These are phyloP conservation scores for Xiphorhynchus erythropygius DNA, from an alignment of 2,797 vertebrate genomes.

Conservation along the genomic window DNA sequence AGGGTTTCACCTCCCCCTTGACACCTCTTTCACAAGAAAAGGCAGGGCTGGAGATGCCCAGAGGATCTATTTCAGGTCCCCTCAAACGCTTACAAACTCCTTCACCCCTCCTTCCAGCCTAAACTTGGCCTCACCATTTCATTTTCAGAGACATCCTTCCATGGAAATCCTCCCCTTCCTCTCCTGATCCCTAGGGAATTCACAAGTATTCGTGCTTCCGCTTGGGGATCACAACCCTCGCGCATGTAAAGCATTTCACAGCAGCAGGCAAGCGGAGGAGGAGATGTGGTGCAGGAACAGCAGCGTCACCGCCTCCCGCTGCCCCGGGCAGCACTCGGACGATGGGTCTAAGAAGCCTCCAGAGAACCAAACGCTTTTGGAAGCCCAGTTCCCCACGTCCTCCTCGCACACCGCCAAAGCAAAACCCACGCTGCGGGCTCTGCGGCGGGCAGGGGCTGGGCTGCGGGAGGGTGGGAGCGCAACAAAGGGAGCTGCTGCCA, in stretches of 20 bases:
- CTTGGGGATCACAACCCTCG: neutral
- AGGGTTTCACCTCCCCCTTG: neutral
- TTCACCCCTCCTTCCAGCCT: neutral
- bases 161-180: slow-evolving; percentile 46
- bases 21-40: neutral
- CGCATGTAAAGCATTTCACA: neutral
- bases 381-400: neutral
- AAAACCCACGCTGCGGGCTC: neutral
- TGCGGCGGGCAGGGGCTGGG: neutral
- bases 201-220: neutral
- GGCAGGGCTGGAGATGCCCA: neutral
- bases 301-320: neutral
- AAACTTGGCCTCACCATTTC: neutral
- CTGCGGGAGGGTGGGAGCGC: neutral
- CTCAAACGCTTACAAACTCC: neutral
- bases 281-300: neutral
- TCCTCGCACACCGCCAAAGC: rapidly evolving
- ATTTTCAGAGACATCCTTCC: slow-evolving; percentile 38
- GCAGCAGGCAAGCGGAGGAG: neutral
- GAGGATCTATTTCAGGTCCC: neutral
- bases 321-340: neutral
- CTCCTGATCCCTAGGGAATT: slow-evolving; percentile 44
- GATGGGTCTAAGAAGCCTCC: neutral
- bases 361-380: rapidly evolving
- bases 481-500: neutral